phyloP scores from a whole-genome alignment of 2,888 invertebrate genomes.

The Synanthedon andrenaeformis region DNA sequence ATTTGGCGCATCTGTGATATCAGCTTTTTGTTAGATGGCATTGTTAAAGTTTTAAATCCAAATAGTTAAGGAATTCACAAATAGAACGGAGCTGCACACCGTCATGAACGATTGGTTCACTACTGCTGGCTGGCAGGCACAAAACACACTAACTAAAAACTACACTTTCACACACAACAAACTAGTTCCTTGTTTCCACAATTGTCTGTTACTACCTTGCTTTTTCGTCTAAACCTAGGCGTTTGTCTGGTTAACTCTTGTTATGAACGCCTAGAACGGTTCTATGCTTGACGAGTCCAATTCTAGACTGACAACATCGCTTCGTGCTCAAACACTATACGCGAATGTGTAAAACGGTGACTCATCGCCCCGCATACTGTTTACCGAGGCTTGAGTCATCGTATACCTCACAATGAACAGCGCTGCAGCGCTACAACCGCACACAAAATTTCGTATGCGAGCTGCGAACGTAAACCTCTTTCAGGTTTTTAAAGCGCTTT shows the following conservation, averaged over 20 bases:
- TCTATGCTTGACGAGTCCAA: slow-evolving; percentile 62
- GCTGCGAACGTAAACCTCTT: slow-evolving; percentile 15
- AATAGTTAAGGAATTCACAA: slow-evolving; percentile 53
- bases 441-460: slow-evolving; percentile 8
- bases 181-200: slow-evolving; percentile 39
- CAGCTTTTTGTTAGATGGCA: slow-evolving; percentile 63
- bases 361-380: slow-evolving; percentile 72
- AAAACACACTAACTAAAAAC: slow-evolving; percentile 43
- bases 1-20: slow-evolving; percentile 59
- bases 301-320: slow-evolving; percentile 66
- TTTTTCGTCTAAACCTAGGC: slow-evolving; percentile 37
- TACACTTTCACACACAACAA: slow-evolving; percentile 63
- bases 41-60: slow-evolving; percentile 29
- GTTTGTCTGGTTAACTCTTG: slow-evolving; percentile 53
- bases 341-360: slow-evolving; percentile 72
- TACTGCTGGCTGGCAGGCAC: slow-evolving; percentile 56
- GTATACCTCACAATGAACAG: slow-evolving; percentile 26
- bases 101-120: slow-evolving; percentile 66
- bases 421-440: slow-evolving; percentile 32
- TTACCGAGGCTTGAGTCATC: slow-evolving; percentile 71
- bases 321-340: slow-evolving; percentile 61
- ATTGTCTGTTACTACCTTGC: slow-evolving; percentile 37
- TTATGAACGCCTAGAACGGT: slow-evolving; percentile 56
- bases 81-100: slow-evolving; percentile 52
- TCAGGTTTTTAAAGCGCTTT: slow-evolving; percentile 41